A percentile compares a stretch with the other conserved stretches of the same genome.
Evolutionary conservation across 2,888 invertebrate species (phyloP).

Genomic region (Lampropteryx suffumata): DNA sequence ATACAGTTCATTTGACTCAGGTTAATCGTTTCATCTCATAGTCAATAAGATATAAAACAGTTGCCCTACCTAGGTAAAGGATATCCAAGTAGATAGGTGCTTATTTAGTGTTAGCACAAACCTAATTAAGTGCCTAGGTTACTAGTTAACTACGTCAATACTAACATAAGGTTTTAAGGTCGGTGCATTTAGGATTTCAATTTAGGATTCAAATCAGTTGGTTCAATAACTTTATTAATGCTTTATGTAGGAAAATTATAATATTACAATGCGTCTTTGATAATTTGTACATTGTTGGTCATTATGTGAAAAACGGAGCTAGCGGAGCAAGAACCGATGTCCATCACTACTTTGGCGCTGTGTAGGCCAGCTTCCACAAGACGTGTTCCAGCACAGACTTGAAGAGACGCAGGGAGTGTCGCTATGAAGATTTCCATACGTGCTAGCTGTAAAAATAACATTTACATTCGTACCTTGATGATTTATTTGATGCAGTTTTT

Average conservation of each 20-base stretch:
- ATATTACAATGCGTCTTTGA: background rate
- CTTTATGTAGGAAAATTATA: too few species aligned
- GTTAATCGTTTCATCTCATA: slow-evolving; percentile 24
- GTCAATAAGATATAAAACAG: slow-evolving; percentile 7
- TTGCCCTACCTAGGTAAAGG: background rate
- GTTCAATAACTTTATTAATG: too few species aligned
- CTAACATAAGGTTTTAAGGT: too few species aligned
- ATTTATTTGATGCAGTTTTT: too few species aligned
- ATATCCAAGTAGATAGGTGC: background rate
- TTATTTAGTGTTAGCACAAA: background rate
- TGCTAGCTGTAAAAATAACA: slow-evolving; percentile 50
- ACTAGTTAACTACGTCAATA: too few species aligned
- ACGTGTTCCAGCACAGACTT: slow-evolving; percentile 62
- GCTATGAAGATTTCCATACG: slow-evolving; percentile 62
- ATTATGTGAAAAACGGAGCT: slow-evolving; percentile 50
- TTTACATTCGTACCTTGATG: too few species aligned
- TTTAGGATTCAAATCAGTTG: too few species aligned
- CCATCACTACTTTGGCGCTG: slow-evolving; percentile 60
- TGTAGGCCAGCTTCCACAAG: slow-evolving; percentile 59
- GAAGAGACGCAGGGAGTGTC: slow-evolving; percentile 59
- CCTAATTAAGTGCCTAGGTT: background rate
- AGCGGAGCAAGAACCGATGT: slow-evolving; percentile 63
- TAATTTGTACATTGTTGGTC: slow-evolving; percentile 29
- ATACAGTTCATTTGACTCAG: slow-evolving; percentile 20
- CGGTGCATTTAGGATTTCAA: too few species aligned